Evolutionary conservation across 2,113 vertebrate genomes (phyloP).

Genomic region (Lophotis ruficrista): DNA sequence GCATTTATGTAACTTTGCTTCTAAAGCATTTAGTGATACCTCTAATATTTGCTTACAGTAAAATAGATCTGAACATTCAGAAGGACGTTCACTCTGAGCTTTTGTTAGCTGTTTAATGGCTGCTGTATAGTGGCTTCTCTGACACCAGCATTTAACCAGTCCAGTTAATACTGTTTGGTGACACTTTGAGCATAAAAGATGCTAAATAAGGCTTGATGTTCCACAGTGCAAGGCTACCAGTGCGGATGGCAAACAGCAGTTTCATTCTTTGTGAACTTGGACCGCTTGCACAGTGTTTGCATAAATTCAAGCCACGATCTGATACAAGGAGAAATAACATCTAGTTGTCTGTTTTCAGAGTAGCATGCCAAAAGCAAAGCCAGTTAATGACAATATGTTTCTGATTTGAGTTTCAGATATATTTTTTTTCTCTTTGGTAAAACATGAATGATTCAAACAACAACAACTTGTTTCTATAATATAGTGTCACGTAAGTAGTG

Average conservation of each 20-base stretch:
- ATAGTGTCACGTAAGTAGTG: not conserved
- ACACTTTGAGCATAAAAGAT: not conserved
- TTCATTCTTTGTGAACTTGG: not conserved
- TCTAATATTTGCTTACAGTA: not conserved
- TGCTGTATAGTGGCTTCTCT: not conserved
- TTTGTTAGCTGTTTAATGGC: not conserved
- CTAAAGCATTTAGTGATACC: not conserved
- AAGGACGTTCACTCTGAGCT: not conserved
- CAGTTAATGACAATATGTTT: not conserved
- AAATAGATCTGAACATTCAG: not conserved
- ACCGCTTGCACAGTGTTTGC: not conserved
- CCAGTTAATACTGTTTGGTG: not conserved
- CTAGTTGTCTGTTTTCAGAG: slow-evolving; percentile 6
- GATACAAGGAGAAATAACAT: not conserved
- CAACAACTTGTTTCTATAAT: not conserved
- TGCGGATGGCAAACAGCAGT: slow-evolving; percentile 17
- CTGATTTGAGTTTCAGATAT: not conserved
- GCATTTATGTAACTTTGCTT: not conserved
- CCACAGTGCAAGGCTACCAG: not conserved
- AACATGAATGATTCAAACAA: not conserved
- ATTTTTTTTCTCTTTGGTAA: not conserved
- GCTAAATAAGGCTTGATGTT: not conserved
- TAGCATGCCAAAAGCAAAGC: not conserved
- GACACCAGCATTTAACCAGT: not conserved
- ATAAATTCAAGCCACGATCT: not conserved